A percentile compares a stretch with the other conserved stretches of the same genome.
Conservation (phyloP, 2,888 invertebrate species). For the Sarcophaga carnaria region DNA sequence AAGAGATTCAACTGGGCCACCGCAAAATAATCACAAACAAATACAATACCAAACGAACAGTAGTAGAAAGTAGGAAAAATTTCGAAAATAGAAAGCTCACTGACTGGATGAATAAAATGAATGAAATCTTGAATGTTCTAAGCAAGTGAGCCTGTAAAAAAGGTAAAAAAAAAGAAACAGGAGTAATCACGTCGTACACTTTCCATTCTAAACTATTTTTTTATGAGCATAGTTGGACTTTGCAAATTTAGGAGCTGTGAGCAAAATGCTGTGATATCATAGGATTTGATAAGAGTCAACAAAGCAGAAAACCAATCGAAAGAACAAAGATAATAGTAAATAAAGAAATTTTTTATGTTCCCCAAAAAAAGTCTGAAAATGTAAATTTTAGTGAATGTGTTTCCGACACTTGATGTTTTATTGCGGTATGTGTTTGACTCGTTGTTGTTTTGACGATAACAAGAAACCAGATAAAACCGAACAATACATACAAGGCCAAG, state of each 20-base stretch:
- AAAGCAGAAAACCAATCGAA: slow-evolving; percentile 31
- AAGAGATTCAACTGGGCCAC: neutral
- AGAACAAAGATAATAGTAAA: slow-evolving; percentile 8
- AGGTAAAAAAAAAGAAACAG: neutral
- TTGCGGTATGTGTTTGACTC: neutral
- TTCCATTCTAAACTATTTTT: slow-evolving; percentile 25
- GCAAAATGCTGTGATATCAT: slow-evolving; percentile 59
- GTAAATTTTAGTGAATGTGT: slow-evolving; percentile 2
- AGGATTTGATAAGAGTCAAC: slow-evolving; percentile 41
- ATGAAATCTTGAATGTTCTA: neutral
- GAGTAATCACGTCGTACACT: slow-evolving; percentile 3
- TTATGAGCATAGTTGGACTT: slow-evolving; percentile 30
- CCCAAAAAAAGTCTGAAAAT: neutral
- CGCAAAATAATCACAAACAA: slow-evolving; percentile 23
- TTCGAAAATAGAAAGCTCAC: neutral
- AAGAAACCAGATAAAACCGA: slow-evolving; percentile 37
- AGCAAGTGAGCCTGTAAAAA: neutral
- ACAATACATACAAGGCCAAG: slow-evolving; percentile 53
- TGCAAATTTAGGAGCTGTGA: slow-evolving; percentile 55
- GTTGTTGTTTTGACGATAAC: slow-evolving; percentile 16
- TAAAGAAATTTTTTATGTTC: neutral
- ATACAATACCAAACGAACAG: neutral
- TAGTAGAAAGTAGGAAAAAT: neutral
- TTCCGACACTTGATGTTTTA: slow-evolving; percentile 24
- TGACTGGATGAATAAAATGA: neutral